Percentiles rank a stretch among this genome's conserved stretches.
Conservation (phyloP, 2,888 invertebrate genomes). For the Entomobrya multifasciata region DNA sequence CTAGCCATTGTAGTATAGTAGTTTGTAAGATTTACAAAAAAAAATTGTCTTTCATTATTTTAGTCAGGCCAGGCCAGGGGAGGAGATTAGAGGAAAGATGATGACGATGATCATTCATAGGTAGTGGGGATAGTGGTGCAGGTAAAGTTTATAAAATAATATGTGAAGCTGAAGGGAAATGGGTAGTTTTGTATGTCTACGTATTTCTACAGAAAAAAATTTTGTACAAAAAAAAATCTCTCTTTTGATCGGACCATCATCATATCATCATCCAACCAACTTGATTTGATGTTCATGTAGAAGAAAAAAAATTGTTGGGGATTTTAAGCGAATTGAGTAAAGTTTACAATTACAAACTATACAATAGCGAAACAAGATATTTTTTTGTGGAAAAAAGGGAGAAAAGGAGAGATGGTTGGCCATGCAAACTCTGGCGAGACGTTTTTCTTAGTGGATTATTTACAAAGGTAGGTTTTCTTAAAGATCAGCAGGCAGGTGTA, state of each 20-base stretch:
- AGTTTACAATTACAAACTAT: too few species aligned
- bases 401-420: too few species aligned
- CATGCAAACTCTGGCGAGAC: too few species aligned
- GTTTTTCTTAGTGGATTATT: too few species aligned
- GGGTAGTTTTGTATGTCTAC: not conserved
- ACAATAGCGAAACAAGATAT: conserved; percentile 15
- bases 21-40: not conserved
- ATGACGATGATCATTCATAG: conserved; percentile 15
- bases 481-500: not conserved
- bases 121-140: not conserved
- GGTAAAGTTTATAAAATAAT: not conserved
- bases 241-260: not conserved
- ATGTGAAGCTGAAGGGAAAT: not conserved
- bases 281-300: too few species aligned
- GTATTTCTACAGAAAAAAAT: not conserved
- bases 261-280: too few species aligned
- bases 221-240: not conserved
- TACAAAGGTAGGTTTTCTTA: too few species aligned
- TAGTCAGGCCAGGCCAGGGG: not conserved
- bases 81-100: not conserved
- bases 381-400: not conserved
- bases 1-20: conserved; percentile 12
- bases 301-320: too few species aligned
- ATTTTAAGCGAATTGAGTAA: not conserved
- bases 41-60: conserved; percentile 27